Evolutionary conservation across 2,888 invertebrate species (phyloP).

Genomic region (Agrenia bidenticulata): DNA sequence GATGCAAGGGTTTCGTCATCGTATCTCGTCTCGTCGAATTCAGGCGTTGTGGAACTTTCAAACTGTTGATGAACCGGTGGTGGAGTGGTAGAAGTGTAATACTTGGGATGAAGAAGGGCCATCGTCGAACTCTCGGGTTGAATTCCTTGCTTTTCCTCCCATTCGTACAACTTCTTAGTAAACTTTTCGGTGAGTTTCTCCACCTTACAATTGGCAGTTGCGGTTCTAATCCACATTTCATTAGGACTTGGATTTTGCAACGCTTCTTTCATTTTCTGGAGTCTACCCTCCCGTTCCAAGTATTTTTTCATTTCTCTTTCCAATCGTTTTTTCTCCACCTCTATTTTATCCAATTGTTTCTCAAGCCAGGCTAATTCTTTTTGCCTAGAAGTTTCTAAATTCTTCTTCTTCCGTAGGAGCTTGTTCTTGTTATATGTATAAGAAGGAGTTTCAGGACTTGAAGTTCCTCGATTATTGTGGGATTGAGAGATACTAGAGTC

Average conservation of each 20-base stretch:
- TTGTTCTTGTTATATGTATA: not conserved
- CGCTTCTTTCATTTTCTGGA: constrained; percentile 15
- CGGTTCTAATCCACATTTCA: constrained; percentile 78
- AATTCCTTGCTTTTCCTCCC: constrained; percentile 80
- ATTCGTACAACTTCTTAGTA: constrained; percentile 84
- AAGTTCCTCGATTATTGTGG: not conserved
- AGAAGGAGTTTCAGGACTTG: not conserved
- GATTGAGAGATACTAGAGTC: not conserved
- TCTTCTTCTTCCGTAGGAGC: constrained; percentile 15
- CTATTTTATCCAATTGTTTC: constrained; percentile 63
- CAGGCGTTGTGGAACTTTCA: not conserved
- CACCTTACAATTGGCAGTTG: constrained; percentile 79
- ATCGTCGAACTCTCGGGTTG: constrained; percentile 79
- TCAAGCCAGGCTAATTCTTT: constrained; percentile 64
- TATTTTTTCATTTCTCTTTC: constrained; percentile 66
- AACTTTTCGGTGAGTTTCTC: constrained; percentile 81
- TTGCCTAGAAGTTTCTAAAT: constrained; percentile 45
- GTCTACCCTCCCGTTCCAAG: constrained; percentile 64
- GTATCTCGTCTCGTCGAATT: not conserved
- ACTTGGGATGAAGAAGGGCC: constrained; percentile 68
- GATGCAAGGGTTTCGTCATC: not conserved
- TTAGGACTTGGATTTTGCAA: constrained; percentile 55
- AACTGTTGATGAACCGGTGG: too few relatives aligned
- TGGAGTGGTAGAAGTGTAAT: too few relatives aligned
- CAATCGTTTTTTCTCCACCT: constrained; percentile 64